phyloP scores from a whole-genome alignment of 2,797 vertebrate species.

The Pteropus rufus region DNA sequence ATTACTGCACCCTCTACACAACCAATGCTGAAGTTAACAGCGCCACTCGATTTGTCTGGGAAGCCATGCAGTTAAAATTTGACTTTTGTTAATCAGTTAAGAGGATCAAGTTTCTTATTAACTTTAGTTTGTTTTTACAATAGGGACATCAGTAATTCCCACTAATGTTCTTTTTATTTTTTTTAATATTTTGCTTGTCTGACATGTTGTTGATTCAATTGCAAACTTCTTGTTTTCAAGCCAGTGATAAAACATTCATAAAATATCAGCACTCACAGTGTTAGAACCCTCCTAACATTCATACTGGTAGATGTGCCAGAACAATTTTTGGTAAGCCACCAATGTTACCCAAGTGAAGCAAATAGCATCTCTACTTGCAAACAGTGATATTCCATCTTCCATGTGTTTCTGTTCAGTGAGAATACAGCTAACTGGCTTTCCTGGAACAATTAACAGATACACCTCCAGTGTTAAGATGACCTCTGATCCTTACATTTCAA shows the following conservation, averaged over 20 bases:
- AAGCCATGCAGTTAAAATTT: constrained; percentile 51
- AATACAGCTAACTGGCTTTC: constrained; percentile 61
- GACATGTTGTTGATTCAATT: constrained; percentile 75
- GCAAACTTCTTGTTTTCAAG: constrained; percentile 78
- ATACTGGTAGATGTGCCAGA: constrained; percentile 54
- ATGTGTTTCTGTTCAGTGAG: constrained; percentile 45
- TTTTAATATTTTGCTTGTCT: constrained; percentile 73
- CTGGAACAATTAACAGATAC: constrained; percentile 58
- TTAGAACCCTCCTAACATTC: constrained; percentile 74
- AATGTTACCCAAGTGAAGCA: constrained; percentile 69
- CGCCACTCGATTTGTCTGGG: constrained; percentile 27
- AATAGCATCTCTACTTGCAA: constrained; percentile 35
- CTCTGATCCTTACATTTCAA: constrained; percentile 68
- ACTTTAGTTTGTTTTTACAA: constrained; percentile 68
- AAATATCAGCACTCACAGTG: constrained; percentile 77
- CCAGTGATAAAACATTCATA: constrained; percentile 74
- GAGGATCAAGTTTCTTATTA: constrained; percentile 61
- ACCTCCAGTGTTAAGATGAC: constrained; percentile 46
- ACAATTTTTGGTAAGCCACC: constrained; percentile 70
- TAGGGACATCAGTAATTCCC: constrained; percentile 67
- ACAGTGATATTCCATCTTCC: constrained; percentile 27
- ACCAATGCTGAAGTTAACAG: constrained; percentile 28
- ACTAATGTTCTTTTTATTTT: constrained; percentile 69
- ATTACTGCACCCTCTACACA: not conserved
- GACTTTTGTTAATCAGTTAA: constrained; percentile 60